Base-by-base conservation (phyloP, 2,797 vertebrate genomes). In the Danio choprae region DNA sequence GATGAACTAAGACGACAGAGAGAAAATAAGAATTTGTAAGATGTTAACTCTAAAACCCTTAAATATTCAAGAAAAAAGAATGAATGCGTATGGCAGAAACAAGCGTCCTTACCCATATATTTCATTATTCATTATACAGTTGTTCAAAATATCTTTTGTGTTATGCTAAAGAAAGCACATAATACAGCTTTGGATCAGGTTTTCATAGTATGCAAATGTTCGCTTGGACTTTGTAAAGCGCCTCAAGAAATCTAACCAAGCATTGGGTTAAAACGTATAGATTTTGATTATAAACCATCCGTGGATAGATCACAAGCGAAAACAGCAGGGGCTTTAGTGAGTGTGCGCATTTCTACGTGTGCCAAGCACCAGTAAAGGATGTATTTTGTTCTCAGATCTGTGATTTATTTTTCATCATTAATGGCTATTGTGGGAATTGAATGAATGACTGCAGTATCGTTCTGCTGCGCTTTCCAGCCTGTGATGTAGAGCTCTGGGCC, bases 371-470 rank as follows among this genome's bases (percentile, higher is more conserved):
- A 68, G 40, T 41, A 74, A 78, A 71, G 68, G 68, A 83, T 82
- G 81, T 72, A 84, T 84, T 84, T 69, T 81, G 74, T 74, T 79
- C 70, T 84, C 70, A 77, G 70, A 86, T 83, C 65, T 59, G 64
- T 44, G 50, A 71, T 74, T 84, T 83, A 85, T 84, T 86, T 29
- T 84, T 86, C 83, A 79, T 74, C 81, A 76, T 84, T 79, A 82
- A 78, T 75, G 74, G 74, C 59, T 68, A 83, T 81, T 81, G 83
- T 75, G 41, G 69, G 70, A 68, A 71, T 78, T 71, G 74, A 81
- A 86, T 81, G 74, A 81, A 83, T 82, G 74, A 58, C 74, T 55
- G 43, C 56, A 51, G 72, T 69, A 73, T 58, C 46, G 40, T n/a
- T 63, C 51, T 55, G 7, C 53, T 18, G 46, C 71, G 72, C 62